Evolutionary conservation across 2,797 vertebrate species (phyloP).

Genomic region (Pagetopsis macropterus): DNA sequence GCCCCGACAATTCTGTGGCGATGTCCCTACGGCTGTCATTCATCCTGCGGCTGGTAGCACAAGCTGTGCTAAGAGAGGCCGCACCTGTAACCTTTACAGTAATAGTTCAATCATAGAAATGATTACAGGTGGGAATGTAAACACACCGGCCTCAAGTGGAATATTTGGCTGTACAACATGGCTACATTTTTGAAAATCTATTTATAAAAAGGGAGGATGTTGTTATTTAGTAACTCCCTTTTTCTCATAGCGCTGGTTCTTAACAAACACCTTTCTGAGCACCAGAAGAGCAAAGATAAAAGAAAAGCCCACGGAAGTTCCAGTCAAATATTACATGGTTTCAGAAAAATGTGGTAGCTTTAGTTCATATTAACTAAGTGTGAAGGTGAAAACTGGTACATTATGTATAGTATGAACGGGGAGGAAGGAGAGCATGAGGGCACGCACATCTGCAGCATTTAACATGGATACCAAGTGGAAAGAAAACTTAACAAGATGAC

Average conservation of each 20-base stretch:
- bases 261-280: background rate
- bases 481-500: too few relatives aligned
- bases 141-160: background rate
- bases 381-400: background rate
- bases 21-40: slow-evolving; percentile 26
- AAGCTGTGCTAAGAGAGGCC: background rate
- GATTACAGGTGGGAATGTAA: slow-evolving; percentile 28
- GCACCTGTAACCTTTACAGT: slow-evolving; percentile 8
- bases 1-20: slow-evolving; percentile 33
- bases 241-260: slow-evolving; percentile 1
- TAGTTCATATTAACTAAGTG: background rate
- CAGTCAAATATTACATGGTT: background rate
- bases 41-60: background rate
- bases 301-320: background rate
- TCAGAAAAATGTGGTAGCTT: background rate
- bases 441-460: background rate
- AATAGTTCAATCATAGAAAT: slow-evolving; percentile 8
- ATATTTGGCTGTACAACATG: slow-evolving; percentile 5
- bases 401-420: background rate
- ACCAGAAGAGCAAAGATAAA: background rate
- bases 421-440: background rate
- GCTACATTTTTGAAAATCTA: slow-evolving; percentile 7
- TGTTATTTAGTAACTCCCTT: background rate
- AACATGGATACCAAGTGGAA: background rate
- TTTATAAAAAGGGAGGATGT: background rate